Conservation (phyloP, 2,797 vertebrate genomes). For the Gymnoscopelus braueri region DNA sequence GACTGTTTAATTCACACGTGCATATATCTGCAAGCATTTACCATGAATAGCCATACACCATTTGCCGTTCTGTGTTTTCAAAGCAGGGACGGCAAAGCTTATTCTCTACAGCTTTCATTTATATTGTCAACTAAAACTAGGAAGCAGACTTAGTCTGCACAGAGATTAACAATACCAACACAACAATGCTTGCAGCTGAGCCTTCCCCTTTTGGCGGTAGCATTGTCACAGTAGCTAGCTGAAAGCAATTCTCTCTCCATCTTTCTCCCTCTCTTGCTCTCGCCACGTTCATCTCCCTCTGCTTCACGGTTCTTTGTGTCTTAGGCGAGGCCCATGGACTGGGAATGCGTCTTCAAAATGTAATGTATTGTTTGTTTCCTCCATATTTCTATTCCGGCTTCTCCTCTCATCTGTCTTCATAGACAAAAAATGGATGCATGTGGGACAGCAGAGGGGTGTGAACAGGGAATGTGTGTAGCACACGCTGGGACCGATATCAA, state of each 20-base stretch:
- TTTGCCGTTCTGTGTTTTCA: neutral
- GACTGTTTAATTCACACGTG: neutral
- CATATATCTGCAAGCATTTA: slow-evolving; percentile 15
- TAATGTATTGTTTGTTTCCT: slow-evolving; percentile 56
- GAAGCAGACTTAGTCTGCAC: slow-evolving; percentile 40
- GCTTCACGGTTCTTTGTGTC: slow-evolving; percentile 49
- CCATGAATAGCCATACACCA: slow-evolving; percentile 12
- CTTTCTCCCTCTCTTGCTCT: no score
- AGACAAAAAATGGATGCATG: slow-evolving; percentile 46
- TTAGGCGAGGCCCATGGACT: slow-evolving; percentile 36
- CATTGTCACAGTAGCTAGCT: slow-evolving; percentile 53
- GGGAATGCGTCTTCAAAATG: slow-evolving; percentile 57
- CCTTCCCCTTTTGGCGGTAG: slow-evolving; percentile 45
- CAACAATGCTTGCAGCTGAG: slow-evolving; percentile 61
- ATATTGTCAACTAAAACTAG: slow-evolving; percentile 35
- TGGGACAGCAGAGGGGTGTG: slow-evolving; percentile 51
- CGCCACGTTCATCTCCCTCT: slow-evolving; percentile 29
- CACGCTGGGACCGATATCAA: slow-evolving; percentile 66
- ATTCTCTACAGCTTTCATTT: slow-evolving; percentile 45
- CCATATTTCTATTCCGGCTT: slow-evolving; percentile 49
- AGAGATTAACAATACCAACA: slow-evolving; percentile 58
- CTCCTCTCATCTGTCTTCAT: slow-evolving; percentile 45
- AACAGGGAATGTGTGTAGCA: slow-evolving; percentile 62
- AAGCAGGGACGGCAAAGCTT: slow-evolving; percentile 29
- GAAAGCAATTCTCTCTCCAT: slow-evolving; percentile 28